Evolutionary conservation across 1,140 invertebrate species (phyloP).

Genomic region (Drosophila hydei): DNA sequence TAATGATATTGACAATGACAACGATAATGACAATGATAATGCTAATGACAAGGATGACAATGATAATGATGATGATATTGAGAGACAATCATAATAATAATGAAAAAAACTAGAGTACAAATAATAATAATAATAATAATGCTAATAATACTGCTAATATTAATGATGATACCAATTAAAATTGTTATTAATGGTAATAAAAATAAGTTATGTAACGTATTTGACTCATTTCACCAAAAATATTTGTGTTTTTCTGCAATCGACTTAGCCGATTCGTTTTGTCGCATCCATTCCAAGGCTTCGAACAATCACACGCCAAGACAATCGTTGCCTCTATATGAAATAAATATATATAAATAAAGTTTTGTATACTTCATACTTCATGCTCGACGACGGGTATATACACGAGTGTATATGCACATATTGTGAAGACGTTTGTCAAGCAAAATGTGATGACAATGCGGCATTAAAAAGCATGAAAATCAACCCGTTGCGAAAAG

Average conservation of each 20-base stretch:
- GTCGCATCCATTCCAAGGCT: constrained; percentile 28
- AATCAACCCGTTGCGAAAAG: constrained; percentile 35
- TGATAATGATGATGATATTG: no score
- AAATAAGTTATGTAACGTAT: constrained; percentile 1
- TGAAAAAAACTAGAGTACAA: no score
- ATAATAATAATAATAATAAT: no score
- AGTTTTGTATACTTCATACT: constrained; percentile 18
- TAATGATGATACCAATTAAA: no score
- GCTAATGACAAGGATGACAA: no score
- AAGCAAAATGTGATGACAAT: constrained; percentile 73
- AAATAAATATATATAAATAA: constrained; percentile 25
- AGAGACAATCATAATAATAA: no score
- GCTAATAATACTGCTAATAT: no score
- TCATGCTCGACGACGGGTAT: no score
- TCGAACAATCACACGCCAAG: constrained; percentile 7
- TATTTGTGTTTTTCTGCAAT: constrained; percentile 8
- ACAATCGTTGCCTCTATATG: constrained; percentile 28
- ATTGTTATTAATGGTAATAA: not conserved
- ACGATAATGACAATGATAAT: no score
- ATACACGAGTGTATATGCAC: not conserved
- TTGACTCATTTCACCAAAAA: not conserved
- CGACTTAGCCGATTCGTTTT: constrained; percentile 23
- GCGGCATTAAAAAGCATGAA: constrained; percentile 72
- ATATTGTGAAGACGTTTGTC: constrained; percentile 20
- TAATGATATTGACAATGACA: no score